Evolutionary conservation across 1,140 invertebrate genomes (phyloP), one percentile per base, ranked within the genome.

Genomic region (Idris sp.): DNA sequence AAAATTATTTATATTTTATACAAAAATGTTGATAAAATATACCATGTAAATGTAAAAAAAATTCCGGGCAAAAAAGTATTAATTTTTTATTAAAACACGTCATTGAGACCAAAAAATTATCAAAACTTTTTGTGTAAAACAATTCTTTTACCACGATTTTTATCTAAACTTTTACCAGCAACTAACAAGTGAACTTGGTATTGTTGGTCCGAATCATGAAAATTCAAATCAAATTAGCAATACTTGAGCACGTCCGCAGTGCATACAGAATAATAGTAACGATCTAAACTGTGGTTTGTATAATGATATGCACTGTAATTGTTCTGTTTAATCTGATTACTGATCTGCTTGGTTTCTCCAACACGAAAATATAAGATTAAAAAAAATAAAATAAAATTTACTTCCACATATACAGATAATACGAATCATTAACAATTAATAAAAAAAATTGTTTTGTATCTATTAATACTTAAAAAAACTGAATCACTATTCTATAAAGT

Each of bases 201-300:
- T 15, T 19, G 38, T 48, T 8, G 59, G 36, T 38, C 33, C 33
- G 43, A 62, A 48, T 36, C 38, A 56, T 62, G 68, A 62, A 72
- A 62, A 62, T 62, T 44, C 41, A 31, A 33, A 62, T 61, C 36
- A 31, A n/a, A 64, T 73, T 64, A 73, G 31, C 59, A 49, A 61
- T 43, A 61, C 61, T 74, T 54, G 46, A 65, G 53, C 68, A 22
- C 49, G 22, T 31, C 35, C 43, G 13, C 51, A 19, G 11, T 56
- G 41, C 33, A 43, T 59, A 18, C 19, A 41, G 46, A 53, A 65
- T 71, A 71, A 56, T 59, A 44, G 28, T 46, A 38, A 28, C 26
- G 44, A 31, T 38, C 65, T 65, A 59, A 73, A 65, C 51, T n/a
- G 8, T n/a, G 31, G 54, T 59, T 38, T 44, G 38, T 16, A 30